These are phyloP conservation scores for Pterostichus madidus DNA, from an alignment of 2,888 invertebrate genomes.

Conservation along the genomic window DNA sequence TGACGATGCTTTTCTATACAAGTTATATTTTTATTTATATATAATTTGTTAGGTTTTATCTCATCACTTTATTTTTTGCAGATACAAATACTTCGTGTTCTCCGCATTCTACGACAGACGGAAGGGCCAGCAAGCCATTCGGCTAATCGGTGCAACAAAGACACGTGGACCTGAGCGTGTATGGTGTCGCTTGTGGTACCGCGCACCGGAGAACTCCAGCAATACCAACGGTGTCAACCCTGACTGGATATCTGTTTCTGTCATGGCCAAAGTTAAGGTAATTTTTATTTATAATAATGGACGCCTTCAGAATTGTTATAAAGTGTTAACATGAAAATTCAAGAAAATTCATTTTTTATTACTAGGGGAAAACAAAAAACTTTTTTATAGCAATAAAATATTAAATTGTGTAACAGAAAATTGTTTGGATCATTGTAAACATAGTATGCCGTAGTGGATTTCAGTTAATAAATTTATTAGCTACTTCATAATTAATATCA, in stretches of 20 bases:
- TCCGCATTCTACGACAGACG: slow-evolving; percentile 93
- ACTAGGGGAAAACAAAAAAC: too few species aligned
- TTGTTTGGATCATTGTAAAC: too few species aligned
- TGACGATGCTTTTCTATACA: too few species aligned
- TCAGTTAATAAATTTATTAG: too few species aligned
- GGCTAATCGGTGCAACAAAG: slow-evolving; percentile 93
- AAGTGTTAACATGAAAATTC: too few species aligned
- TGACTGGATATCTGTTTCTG: slow-evolving; percentile 79
- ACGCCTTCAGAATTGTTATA: neutral
- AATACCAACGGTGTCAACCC: slow-evolving; percentile 68
- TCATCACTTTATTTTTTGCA: slow-evolving; percentile 74
- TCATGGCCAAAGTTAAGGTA: slow-evolving; percentile 88
- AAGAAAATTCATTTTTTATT: too few species aligned
- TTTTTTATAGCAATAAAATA: too few species aligned
- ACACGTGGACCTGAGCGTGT: slow-evolving; percentile 91
- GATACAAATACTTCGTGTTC: slow-evolving; percentile 94
- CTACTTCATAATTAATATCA: too few species aligned
- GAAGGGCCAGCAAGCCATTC: slow-evolving; percentile 83
- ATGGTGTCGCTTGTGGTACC: slow-evolving; percentile 89
- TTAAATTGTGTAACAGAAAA: too few species aligned
- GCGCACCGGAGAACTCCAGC: slow-evolving; percentile 73
- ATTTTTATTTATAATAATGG: slow-evolving; percentile 68
- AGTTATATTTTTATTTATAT: slow-evolving; percentile 8
- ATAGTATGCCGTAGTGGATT: too few species aligned
- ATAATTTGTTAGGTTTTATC: too few species aligned